Evolutionary conservation across 2,888 invertebrate species (phyloP), one percentile per base, ranked within the genome.

Genomic region (Yponomeuta plumbellus): DNA sequence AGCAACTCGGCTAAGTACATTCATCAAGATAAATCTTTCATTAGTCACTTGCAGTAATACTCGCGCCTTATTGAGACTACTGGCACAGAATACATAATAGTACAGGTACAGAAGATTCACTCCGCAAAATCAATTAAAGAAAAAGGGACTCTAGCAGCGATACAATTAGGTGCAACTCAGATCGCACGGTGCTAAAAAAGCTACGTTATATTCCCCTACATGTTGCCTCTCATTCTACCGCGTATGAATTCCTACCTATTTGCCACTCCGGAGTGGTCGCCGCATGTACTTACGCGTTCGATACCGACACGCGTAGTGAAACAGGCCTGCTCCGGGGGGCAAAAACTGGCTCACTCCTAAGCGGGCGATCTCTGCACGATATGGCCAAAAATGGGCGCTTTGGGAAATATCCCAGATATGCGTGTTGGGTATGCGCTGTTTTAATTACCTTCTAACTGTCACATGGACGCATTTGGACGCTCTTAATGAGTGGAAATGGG

Each of bases 21-120:
- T 78, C 79, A 82, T 84, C 81, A 82, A 84, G 85, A 86, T 80
- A 80, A 80, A 83, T 84, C 61, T 80, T 77, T 79, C 81, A 82
- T 82, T 80, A 80, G 74, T 69, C 76, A 76, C 20, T 62, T 62
- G 62, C 62, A 62, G 62, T 62, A 39, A 26, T 34, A 59, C 23
- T 20, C 44, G 62, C 2, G 67, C 84, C 83, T 71, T 80, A 79
- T 84, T 77, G 70, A 61, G n/a, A n/a, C n/a, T n/a, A n/a, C n/a
- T n/a, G n/a, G n/a, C n/a, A n/a, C n/a, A n/a, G n/a, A n/a, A n/a
- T n/a, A n/a, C n/a, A n/a, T n/a, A n/a, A n/a, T n/a, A n/a, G n/a
- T n/a, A n/a, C n/a, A n/a, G n/a, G n/a, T n/a, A n/a, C n/a, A n/a
- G n/a, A n/a, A n/a, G n/a, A n/a, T n/a, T n/a, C n/a, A n/a, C n/a